A percentile compares a stretch with the other conserved stretches of the same genome.
phyloP scores from a whole-genome alignment of 2,888 invertebrate genomes.

The Philereme vetulata region DNA sequence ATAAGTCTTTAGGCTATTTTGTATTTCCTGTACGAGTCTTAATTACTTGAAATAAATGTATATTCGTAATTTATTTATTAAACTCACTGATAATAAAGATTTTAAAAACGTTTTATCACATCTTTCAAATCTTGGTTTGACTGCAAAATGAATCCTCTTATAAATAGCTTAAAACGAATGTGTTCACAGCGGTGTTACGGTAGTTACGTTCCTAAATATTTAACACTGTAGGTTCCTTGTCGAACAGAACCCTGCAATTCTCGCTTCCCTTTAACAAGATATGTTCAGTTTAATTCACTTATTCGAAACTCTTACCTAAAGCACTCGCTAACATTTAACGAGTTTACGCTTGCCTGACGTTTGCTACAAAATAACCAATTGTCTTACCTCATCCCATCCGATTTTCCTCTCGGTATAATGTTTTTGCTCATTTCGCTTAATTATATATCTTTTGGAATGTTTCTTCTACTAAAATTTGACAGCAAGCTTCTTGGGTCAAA shows the following conservation, averaged over 20 bases:
- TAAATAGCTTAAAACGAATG: too few species aligned
- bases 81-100: too few species aligned
- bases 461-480: conserved; percentile 41
- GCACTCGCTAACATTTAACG: conserved; percentile 46
- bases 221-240: too few species aligned
- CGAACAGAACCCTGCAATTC: conserved; percentile 20
- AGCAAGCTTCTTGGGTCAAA: conserved; percentile 11
- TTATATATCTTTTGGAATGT: conserved; percentile 41
- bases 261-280: conserved; percentile 23
- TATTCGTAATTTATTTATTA: too few species aligned
- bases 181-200: too few species aligned
- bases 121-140: too few species aligned
- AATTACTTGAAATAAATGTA: too few species aligned
- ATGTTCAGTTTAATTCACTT: conserved; percentile 53
- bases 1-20: too few species aligned
- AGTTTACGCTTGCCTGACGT: conserved; percentile 49
- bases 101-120: too few species aligned
- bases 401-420: conserved; percentile 46
- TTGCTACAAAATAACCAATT: conserved; percentile 51
- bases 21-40: too few species aligned
- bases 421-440: conserved; percentile 49
- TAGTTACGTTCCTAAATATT: too few species aligned
- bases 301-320: conserved; percentile 42
- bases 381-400: conserved; percentile 41
- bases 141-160: too few species aligned